Evolutionary conservation across 2,797 vertebrate genomes (phyloP), one percentile per base, ranked within the genome.

Genomic region (Ceyx erithaca): DNA sequence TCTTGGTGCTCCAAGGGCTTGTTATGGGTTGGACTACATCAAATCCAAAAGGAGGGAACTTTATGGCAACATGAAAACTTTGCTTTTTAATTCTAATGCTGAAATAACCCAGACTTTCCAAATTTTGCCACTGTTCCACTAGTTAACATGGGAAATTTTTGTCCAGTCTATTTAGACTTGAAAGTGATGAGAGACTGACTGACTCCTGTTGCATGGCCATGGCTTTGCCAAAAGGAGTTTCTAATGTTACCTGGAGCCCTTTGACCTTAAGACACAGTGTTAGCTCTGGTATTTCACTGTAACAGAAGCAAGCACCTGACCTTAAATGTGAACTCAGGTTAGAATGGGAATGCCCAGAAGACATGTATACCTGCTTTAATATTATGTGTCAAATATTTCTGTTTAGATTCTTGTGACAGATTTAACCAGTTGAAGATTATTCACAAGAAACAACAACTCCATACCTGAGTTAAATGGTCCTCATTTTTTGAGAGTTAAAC

Each of bases 21-120:
- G 0, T 49, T 54, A 22, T 0, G 4, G 9, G 26, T 25, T 70
- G 41, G n/a, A 14, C 15, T 54, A 41, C 0, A 1, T 35, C 35
- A 69, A 31, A 85, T 28, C 20, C 23, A 20, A 43, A 68, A 49
- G 0, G 1, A 6, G 18, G 21, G 15, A 7, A 43, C 7, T 26
- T 67, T 70, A 28, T 11, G 76, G 30, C 57, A 61, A 70, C 4
- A 21, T 13, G 8, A 55, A 49, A 75, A 40, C 15, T 64, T 66
- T 21, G 7, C 1, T 14, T 31, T 69, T 76, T 71, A 23, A 43
- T 71, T 37, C 25, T 48, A 59, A 80, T 75, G 71, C 19, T 57
- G 37, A 84, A 76, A 37, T 43, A 57, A 37, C 30, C 22, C 31
- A 43, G 20, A 41, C 66, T 89, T 62, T 52, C n/a, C 25, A 52